phyloP scores from a whole-genome alignment of 1,140 invertebrate genomes.

The Drosophila murphyi region DNA sequence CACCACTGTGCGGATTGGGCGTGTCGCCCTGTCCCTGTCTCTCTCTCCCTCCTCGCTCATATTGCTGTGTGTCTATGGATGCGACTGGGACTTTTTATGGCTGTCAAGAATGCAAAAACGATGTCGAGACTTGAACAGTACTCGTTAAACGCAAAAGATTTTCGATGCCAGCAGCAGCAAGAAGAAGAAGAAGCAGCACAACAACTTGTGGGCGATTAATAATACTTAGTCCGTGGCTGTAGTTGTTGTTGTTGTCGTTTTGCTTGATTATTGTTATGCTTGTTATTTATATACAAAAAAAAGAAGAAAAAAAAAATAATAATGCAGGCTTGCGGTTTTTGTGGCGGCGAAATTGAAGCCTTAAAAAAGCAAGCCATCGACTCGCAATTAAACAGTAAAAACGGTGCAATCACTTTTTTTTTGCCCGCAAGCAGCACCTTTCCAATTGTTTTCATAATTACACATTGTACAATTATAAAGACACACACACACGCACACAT shows the following conservation, averaged over 20 bases:
- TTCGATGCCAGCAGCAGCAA: neutral
- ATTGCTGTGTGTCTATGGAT: neutral
- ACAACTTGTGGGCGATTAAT: constrained; percentile 33
- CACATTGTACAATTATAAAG: constrained; percentile 37
- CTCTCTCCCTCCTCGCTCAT: neutral
- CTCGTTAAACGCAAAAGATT: constrained; percentile 29
- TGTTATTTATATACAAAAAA: constrained; percentile 11
- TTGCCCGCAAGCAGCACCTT: constrained; percentile 61
- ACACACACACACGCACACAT: constrained; percentile 15
- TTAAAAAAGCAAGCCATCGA: constrained; percentile 9
- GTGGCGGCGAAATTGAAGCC: constrained; percentile 31
- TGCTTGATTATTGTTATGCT: constrained; percentile 11
- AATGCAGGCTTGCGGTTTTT: constrained; percentile 27
- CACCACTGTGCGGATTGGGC: constrained; percentile 20
- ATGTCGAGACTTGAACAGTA: constrained; percentile 9
- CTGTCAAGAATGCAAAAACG: constrained; percentile 60
- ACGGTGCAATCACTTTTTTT: constrained; percentile 19
- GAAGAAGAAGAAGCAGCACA: neutral
- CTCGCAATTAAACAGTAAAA: neutral
- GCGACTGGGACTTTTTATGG: constrained; percentile 57
- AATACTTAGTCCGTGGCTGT: constrained; percentile 1
- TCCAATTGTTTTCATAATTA: constrained; percentile 78
- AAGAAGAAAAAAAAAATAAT: neutral
- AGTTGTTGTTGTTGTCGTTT: constrained; percentile 4
- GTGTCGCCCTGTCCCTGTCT: neutral